Evolutionary conservation across 2,888 invertebrate species (phyloP).

Genomic region (Tipula confusa): DNA sequence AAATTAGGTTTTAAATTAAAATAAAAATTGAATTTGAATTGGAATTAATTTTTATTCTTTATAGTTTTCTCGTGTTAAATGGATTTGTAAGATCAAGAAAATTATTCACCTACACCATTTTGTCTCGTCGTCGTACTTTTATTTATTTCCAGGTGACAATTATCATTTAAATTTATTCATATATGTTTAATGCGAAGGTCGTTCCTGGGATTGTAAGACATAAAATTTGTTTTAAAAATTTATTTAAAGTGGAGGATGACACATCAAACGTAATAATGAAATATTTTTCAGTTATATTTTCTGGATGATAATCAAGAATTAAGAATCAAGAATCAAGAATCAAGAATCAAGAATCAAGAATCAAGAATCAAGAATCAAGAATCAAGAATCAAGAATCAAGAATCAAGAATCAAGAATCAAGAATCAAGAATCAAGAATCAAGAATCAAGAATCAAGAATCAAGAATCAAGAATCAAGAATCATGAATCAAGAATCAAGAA

Average conservation of each 20-base stretch:
- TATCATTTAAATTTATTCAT: neutral
- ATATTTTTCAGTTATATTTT: no score
- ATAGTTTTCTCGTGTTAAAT: neutral
- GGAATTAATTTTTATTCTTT: neutral
- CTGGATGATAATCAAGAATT: no score
- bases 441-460: no score
- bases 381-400: no score
- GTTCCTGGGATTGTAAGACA: neutral
- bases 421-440: no score
- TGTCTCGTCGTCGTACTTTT: neutral
- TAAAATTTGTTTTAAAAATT: neutral
- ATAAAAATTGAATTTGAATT: neutral
- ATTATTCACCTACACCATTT: neutral
- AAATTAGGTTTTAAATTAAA: constrained; percentile 12
- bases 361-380: no score
- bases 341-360: no score
- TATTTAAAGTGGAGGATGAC: neutral
- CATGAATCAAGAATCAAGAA: no score
- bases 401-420: no score
- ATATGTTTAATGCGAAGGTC: neutral
- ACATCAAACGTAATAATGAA: no score
- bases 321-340: no score
- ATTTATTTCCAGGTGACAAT: constrained; percentile 1
- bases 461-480: no score
- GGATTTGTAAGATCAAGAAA: neutral